Conservation (phyloP, 2,888 invertebrate species). For the Pyrocoelia pectoralis region DNA sequence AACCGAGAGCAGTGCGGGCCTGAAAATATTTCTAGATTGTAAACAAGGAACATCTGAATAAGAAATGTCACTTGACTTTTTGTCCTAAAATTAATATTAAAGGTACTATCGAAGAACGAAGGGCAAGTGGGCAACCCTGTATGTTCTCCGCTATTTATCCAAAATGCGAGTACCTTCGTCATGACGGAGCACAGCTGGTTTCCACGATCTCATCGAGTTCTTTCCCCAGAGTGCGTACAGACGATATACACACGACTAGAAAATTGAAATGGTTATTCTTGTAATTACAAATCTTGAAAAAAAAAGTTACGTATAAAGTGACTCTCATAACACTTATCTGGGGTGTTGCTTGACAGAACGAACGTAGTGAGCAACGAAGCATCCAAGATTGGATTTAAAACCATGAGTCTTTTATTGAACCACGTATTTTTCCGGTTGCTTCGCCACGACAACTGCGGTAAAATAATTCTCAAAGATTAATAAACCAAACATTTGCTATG, state of each 20-base stretch:
- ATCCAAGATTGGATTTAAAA: constrained; percentile 42
- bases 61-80: too few relatives aligned
- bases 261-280: constrained; percentile 44
- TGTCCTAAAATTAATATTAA: too few relatives aligned
- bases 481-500: background rate
- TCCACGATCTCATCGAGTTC: background rate
- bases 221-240: background rate
- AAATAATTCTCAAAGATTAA: background rate
- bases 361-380: constrained; percentile 43
- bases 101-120: too few relatives aligned
- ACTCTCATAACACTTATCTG: constrained; percentile 45
- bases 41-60: too few relatives aligned
- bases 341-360: constrained; percentile 50
- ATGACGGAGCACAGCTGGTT: background rate
- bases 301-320: constrained; percentile 50
- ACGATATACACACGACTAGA: background rate
- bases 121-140: too few relatives aligned
- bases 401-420: constrained; percentile 40
- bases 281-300: constrained; percentile 49
- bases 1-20: too few relatives aligned
- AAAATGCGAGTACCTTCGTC: background rate
- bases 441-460: constrained; percentile 13
- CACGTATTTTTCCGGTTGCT: constrained; percentile 16
- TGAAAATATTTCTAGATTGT: too few relatives aligned
- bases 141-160: too few relatives aligned